Evolutionary conservation across 2,113 vertebrate species (phyloP), one percentile per base, ranked within the genome.

Genomic region (Sphyrna mokarran): DNA sequence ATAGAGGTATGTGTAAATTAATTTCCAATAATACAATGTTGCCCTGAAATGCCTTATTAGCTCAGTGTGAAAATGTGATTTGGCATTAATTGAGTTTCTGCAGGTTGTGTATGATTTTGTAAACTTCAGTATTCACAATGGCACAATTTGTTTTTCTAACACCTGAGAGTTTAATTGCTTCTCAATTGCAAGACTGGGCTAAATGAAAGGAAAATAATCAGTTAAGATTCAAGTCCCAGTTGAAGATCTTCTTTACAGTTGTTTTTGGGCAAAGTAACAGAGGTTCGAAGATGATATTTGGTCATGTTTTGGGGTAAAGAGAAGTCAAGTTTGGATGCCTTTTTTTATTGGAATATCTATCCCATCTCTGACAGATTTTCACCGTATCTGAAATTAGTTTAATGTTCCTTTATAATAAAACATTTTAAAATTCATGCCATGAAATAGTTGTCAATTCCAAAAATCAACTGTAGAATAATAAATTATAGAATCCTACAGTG

Each of bases 1-100:
- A 99, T 97, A 98, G 98, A 98, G 99, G 99, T 99, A 96, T 96
- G 97, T 96, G 54, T 33, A 11, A 72, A 83, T 70, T 96, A 89
- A 95, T 86, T 95, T 68, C 18, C 37, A 68, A 40, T 54, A 48
- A 40, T 95, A 70, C 20, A 10, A 29, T 10, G 16, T 94, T 94
- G 37, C 40, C 37, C 48, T 48, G 29, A 40, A 54, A 69, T 72
- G 26, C n/a, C n/a, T 37, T 93, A 94, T 37, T n/a, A 14, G 40
- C 68, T 94, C 14, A 69, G 9, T 94, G 37, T 69, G n/a, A 37
- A 69, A 68, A 94, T 94, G 18, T 18, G 80, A 40, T 5, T 14
- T n/a, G 4, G 3, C 48, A 54, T 83, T 37, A 83, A 37, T 37
- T 80, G 43, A 48, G 7, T 48, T 23, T 89, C 11, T 63, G 43